Conservation (phyloP, 2,888 invertebrate species). For the Dusona sp. region DNA sequence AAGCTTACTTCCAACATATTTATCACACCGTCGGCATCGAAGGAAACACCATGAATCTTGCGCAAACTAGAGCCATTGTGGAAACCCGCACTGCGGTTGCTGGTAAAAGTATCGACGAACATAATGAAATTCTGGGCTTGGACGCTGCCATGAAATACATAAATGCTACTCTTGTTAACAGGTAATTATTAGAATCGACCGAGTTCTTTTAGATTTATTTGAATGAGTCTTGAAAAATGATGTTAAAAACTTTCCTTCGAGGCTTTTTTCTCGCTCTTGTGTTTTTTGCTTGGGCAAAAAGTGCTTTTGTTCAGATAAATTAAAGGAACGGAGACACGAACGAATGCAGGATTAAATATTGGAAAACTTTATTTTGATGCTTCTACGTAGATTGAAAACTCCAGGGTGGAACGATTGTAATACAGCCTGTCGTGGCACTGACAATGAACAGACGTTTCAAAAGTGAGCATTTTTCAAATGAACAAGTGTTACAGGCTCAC, state of each 20-base stretch:
- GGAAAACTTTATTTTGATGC: slow-evolving; percentile 65
- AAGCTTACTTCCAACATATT: slow-evolving; percentile 98
- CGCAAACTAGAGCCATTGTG: slow-evolving; percentile 95
- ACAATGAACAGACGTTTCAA: slow-evolving; percentile 74
- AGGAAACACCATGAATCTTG: slow-evolving; percentile 98
- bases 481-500: slow-evolving; percentile 52
- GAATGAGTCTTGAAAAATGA: background rate
- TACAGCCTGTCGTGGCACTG: slow-evolving; percentile 75
- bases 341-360: background rate
- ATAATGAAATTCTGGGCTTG: slow-evolving; percentile 97
- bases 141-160: slow-evolving; percentile 98
- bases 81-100: slow-evolving; percentile 95
- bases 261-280: background rate
- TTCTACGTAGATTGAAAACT: slow-evolving; percentile 74
- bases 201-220: background rate
- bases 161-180: slow-evolving; percentile 91
- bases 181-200: slow-evolving; percentile 78
- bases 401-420: slow-evolving; percentile 76
- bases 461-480: slow-evolving; percentile 73
- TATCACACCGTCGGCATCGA: slow-evolving; percentile 99
- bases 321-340: background rate
- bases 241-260: background rate
- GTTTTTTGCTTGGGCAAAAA: background rate
- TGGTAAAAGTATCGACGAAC: slow-evolving; percentile 97
- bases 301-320: background rate